A percentile compares a stretch with the other conserved stretches of the same genome.
phyloP scores from a whole-genome alignment of 2,113 vertebrate species.

The Ovibos moschatus region DNA sequence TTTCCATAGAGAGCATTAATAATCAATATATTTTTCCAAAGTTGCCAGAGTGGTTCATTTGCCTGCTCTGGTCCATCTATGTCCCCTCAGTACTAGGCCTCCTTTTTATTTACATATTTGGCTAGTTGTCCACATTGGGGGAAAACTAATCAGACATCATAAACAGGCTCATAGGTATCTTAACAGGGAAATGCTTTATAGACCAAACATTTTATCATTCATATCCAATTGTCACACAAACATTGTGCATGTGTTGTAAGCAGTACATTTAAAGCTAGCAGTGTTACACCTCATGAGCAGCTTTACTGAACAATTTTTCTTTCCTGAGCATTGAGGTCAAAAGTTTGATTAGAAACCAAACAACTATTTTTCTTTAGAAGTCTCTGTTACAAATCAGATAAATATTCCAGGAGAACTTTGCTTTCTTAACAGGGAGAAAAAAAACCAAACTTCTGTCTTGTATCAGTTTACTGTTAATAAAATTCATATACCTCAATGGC shows the following conservation, averaged over 20 bases:
- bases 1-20: background rate
- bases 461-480: background rate
- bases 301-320: background rate
- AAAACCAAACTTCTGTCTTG: background rate
- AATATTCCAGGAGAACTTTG: background rate
- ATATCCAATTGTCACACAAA: background rate
- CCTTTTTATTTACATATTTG: background rate
- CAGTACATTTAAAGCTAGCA: background rate
- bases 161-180: background rate
- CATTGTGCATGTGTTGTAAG: background rate
- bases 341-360: background rate
- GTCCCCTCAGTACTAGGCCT: background rate
- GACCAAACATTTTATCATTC: background rate
- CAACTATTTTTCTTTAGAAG: background rate
- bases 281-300: background rate
- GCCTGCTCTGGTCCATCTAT: background rate
- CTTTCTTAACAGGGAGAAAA: background rate
- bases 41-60: background rate
- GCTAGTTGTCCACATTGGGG: background rate
- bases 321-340: background rate
- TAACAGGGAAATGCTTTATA: background rate
- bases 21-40: background rate
- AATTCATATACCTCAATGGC: background rate
- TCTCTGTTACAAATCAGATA: background rate
- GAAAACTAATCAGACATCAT: background rate